A percentile compares a stretch with the other conserved stretches of the same genome.
Evolutionary conservation across 2,113 vertebrate genomes (phyloP).

Genomic region (Cyprinodon variegatus): DNA sequence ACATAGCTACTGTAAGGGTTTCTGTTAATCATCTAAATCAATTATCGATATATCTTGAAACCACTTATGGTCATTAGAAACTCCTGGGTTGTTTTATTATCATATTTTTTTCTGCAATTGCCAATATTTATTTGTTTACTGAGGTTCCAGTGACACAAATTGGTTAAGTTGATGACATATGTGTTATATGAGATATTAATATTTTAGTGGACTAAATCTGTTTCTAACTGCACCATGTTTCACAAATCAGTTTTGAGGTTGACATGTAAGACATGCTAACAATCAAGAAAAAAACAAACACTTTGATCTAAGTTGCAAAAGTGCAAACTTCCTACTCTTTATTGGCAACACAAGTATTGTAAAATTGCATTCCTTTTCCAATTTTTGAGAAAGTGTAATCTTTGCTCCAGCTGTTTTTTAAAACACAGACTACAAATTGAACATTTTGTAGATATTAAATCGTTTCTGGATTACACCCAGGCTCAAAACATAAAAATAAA

Average conservation of each 20-base stretch:
- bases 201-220: too few relatives aligned
- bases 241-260: too few relatives aligned
- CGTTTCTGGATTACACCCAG: background rate
- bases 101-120: background rate
- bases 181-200: too few relatives aligned
- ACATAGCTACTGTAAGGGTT: too few relatives aligned
- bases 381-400: background rate
- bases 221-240: too few relatives aligned
- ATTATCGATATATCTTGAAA: background rate
- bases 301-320: too few relatives aligned
- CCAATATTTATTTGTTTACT: background rate
- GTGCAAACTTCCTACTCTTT: too few relatives aligned
- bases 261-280: too few relatives aligned
- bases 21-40: background rate
- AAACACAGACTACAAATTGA: background rate
- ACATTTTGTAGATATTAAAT: background rate
- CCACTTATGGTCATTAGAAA: background rate
- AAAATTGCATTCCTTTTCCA: background rate
- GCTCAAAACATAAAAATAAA: background rate
- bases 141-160: background rate
- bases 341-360: background rate
- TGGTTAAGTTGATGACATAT: background rate
- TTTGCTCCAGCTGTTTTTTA: background rate
- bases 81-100: too few relatives aligned
- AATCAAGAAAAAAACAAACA: too few relatives aligned